A percentile compares a stretch with the other conserved stretches of the same genome.
Conservation (phyloP, 2,113 vertebrate genomes). For the Solea senegalensis region DNA sequence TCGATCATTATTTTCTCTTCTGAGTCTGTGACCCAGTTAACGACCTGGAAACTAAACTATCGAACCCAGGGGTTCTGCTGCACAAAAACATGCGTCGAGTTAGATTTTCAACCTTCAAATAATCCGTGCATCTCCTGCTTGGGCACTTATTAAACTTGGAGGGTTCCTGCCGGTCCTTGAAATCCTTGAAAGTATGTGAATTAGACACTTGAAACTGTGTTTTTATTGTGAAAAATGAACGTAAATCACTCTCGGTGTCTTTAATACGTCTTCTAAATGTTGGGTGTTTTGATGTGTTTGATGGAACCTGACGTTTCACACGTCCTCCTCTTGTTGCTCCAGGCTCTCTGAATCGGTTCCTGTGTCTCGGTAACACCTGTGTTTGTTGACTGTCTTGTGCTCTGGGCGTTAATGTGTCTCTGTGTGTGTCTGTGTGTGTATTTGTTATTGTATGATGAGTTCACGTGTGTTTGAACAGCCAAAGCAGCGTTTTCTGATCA, state of each 20-base stretch:
- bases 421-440: slow-evolving; percentile 22
- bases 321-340: slow-evolving; percentile 2
- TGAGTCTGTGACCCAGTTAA: slow-evolving; percentile 31
- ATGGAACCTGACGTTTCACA: slow-evolving; percentile 11
- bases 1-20: background rate
- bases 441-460: slow-evolving; percentile 44
- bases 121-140: no score
- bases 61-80: slow-evolving; percentile 29
- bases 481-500: slow-evolving; percentile 21
- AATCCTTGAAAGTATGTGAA: no score
- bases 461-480: slow-evolving; percentile 50
- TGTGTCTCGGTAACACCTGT: slow-evolving; percentile 23
- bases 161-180: no score
- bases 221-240: background rate
- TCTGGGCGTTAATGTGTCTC: background rate
- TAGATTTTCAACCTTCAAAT: no score
- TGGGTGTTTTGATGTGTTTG: background rate
- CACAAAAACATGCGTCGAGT: background rate
- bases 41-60: slow-evolving; percentile 66
- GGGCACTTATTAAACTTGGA: no score
- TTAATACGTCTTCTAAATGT: background rate
- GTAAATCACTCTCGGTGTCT: background rate
- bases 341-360: slow-evolving; percentile 17
- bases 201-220: background rate
- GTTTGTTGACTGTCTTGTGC: slow-evolving; percentile 56